A percentile compares a stretch with the other conserved stretches of the same genome.
Conservation (phyloP, 2,888 invertebrate genomes). For the Cheilosia vernalis region DNA sequence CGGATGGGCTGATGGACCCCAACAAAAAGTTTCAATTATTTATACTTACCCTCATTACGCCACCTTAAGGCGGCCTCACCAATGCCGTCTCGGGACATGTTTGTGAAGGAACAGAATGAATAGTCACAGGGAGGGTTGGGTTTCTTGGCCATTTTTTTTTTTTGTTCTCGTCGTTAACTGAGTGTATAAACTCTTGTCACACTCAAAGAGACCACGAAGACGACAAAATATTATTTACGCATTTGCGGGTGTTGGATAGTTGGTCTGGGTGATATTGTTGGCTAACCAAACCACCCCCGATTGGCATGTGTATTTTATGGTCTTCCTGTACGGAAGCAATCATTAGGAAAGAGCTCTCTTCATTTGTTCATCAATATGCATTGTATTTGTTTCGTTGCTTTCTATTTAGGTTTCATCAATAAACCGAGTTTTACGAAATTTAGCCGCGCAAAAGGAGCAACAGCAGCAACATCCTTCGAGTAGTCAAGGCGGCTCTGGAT, state of each 20-base stretch:
- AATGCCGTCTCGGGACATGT: constrained; percentile 12
- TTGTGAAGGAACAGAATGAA: constrained; percentile 21
- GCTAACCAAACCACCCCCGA: constrained; percentile 53
- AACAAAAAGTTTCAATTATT: constrained; percentile 60
- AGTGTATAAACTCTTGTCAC: constrained; percentile 57
- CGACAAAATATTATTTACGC: constrained; percentile 58
- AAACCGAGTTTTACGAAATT: constrained; percentile 97
- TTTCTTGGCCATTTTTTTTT: constrained; percentile 49
- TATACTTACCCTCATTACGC: constrained; percentile 69
- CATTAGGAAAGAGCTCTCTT: constrained; percentile 50
- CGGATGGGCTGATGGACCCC: constrained; percentile 56
- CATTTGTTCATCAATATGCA: constrained; percentile 10
- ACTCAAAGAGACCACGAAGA: constrained; percentile 29
- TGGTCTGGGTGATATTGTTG: constrained; percentile 14
- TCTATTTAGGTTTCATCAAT: constrained; percentile 85
- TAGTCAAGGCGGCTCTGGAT: constrained; percentile 34
- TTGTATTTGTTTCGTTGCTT: constrained; percentile 51
- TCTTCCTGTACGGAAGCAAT: constrained; percentile 63
- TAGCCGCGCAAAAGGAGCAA: constrained; percentile 95
- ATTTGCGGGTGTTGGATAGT: constrained; percentile 46
- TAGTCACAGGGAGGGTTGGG: constrained; percentile 13
- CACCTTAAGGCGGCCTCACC: constrained; percentile 29
- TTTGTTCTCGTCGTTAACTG: constrained; percentile 53
- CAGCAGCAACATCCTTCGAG: constrained; percentile 72
- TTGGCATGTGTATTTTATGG: constrained; percentile 53